Base-by-base conservation (phyloP, 2,888 invertebrate genomes). In the Apotomis turbidana region DNA sequence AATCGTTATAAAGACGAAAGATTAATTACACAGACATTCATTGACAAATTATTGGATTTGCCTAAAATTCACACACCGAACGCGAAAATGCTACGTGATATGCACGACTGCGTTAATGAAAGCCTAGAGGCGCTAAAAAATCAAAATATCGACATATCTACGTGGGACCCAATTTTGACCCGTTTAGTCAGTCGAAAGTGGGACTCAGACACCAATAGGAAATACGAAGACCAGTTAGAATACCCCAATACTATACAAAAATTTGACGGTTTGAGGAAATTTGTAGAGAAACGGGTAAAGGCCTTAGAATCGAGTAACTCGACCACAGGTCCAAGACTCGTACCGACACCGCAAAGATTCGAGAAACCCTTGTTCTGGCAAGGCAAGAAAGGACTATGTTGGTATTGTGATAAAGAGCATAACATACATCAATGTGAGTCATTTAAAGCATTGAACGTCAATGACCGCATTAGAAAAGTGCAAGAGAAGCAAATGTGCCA, bases 361-460 rank as follows among this genome's bases (percentile, higher is more conserved):
- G 41, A n/a, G n/a, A n/a, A n/a, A n/a, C n/a, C n/a, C 38, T 38
- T n/a, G 41, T 5, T 4, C 41, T 41, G 41, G 41, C 4, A 5
- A 41, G 5, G 5, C 41, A 41, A 4, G 5, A 41, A 41, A 5
- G 64, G 64, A 13, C 0, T 64, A 6, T 64, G 54, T 54, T 64
- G 64, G 64, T 64, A 54, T 41, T 55, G 64, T 10, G 44, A 64
- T 55, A 44, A 64, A n/a, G 54, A 64, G 10, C 64, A 64, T 44
- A 64, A 64, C 55, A 64, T 55, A 8, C 64, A 64, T 10, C 54
- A 64, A 15, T 64, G 64, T 41, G 13, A 64, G 15, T 38, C 64
- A 13, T 64, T 64, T 55, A 6, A 38, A 64, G 13, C 64, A 3
- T 41, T 64, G 15, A 13, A 54, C 3, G 44, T 55, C 9, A 55